Evolutionary conservation across 2,888 invertebrate genomes (phyloP).

Genomic region (Aromia moschata): DNA sequence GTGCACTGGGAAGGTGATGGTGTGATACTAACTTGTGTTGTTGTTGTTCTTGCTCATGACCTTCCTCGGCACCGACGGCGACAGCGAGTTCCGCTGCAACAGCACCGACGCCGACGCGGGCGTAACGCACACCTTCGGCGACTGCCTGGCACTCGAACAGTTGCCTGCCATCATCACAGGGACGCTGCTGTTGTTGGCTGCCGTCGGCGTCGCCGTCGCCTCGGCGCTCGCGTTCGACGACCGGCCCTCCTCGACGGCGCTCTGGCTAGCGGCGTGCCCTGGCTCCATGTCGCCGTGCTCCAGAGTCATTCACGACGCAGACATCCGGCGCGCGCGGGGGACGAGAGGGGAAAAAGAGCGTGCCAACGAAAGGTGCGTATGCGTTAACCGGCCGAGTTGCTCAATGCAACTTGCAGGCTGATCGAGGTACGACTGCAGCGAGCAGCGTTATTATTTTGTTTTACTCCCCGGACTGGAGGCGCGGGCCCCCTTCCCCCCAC

Average conservation of each 20-base stretch:
- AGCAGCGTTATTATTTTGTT: conserved; percentile 59
- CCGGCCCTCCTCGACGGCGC: conserved; percentile 31
- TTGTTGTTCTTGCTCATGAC: conserved; percentile 73
- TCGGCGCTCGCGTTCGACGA: conserved; percentile 42
- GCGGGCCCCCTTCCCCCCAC: conserved; percentile 42
- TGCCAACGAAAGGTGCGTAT: no score
- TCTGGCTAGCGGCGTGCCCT: conserved; percentile 35
- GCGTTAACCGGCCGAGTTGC: conserved; percentile 33
- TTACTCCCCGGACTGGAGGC: conserved; percentile 49
- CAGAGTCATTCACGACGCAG: conserved; percentile 34
- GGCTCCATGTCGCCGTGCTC: conserved; percentile 54
- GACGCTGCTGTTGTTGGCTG: conserved; percentile 26
- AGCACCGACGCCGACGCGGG: conserved; percentile 40
- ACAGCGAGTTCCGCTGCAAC: conserved; percentile 63
- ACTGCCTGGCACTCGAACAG: conserved; percentile 54
- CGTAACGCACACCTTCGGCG: conserved; percentile 53
- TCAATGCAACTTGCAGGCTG: conserved; percentile 52
- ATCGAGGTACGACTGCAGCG: conserved; percentile 57
- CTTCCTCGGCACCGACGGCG: conserved; percentile 68
- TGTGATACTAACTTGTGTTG: conserved; percentile 69
- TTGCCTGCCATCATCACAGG: conserved; percentile 42
- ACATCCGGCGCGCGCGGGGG: no score
- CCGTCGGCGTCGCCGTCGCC: conserved; percentile 37
- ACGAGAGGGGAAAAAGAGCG: no score
- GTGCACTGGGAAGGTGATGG: neutral